Evolutionary conservation across 2,888 invertebrate genomes (phyloP), one percentile per base, ranked within the genome.

Genomic region (Criorhina ranunculi): DNA sequence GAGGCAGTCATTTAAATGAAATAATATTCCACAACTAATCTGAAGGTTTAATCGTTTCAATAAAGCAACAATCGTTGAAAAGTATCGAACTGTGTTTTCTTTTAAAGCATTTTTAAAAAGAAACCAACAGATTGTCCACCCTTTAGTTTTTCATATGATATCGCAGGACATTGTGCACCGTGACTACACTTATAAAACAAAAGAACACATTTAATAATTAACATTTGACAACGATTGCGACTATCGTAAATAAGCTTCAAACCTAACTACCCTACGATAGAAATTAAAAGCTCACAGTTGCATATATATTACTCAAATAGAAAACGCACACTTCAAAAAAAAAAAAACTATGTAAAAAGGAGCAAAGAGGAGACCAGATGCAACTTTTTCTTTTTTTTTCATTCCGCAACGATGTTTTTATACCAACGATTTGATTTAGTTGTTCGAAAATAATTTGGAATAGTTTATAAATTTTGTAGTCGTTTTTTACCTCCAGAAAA

Each of bases 361-460:
- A 77, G 59, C 82, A 82, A 82, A 77, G 77, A 82, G 78, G 72
- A 83, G 78, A 82, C 72, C 66, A 73, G 66, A 49, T 67, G 53
- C 53, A 53, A 60, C 15, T 77, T 62, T 82, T 60, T 59, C 46
- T 49, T 3, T 44, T 57, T 53, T 40, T 17, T 12, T 53, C 31
- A 17, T 44, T 42, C 29, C 9, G 46, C 49, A 44, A 62, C 75
- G 31, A 60, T 19, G 46, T 53, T 66, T 51, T 5, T 73, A 15
- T 24, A 67, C 37, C 60, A 67, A 77, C 67, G 49, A 33, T 44
- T 60, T 59, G 49, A 33, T 44, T 60, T 59, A 49, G 31, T 57
- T 49, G 49, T 77, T 69, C 49, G 55, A 69, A 77, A 42, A 15
- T 62, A 78, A 76, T 70, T 77, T 77, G 4, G 46, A 62, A 80